These are phyloP conservation scores for Nipponacmea schrenckii DNA, from an alignment of 2,888 invertebrate genomes.

Conservation along the genomic window DNA sequence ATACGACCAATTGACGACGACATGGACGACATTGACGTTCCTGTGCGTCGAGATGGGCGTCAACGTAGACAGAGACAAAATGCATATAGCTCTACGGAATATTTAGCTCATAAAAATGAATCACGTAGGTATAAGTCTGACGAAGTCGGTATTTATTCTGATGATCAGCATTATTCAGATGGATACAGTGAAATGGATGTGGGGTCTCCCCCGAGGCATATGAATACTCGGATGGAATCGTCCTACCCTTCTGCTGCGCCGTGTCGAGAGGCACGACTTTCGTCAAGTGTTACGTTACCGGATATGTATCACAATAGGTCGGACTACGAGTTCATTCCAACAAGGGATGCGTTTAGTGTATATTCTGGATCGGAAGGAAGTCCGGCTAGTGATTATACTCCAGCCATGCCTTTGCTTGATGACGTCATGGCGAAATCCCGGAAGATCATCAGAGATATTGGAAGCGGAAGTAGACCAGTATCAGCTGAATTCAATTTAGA, in stretches of 20 bases:
- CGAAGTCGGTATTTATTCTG: slow-evolving; percentile 29
- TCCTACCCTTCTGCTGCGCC: slow-evolving; percentile 29
- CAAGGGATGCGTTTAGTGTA: slow-evolving; percentile 68
- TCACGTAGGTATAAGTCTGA: slow-evolving; percentile 45
- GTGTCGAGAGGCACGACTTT: slow-evolving; percentile 42
- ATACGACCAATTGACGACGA: slow-evolving; percentile 65
- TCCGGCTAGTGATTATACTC: slow-evolving; percentile 63
- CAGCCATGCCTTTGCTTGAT: slow-evolving; percentile 73
- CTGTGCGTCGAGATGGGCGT: not conserved
- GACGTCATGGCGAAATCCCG: slow-evolving; percentile 73
- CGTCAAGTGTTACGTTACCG: slow-evolving; percentile 55
- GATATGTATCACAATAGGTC: slow-evolving; percentile 50
- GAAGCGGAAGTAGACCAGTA: slow-evolving; percentile 58
- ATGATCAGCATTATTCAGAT: slow-evolving; percentile 16
- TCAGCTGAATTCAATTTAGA: slow-evolving; percentile 58
- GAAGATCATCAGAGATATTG: slow-evolving; percentile 66
- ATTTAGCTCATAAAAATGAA: slow-evolving; percentile 65
- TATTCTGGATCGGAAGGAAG: slow-evolving; percentile 65
- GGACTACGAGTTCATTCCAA: slow-evolving; percentile 58
- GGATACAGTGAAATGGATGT: slow-evolving; percentile 12
- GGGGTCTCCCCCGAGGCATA: slow-evolving; percentile 25
- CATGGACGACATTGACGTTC: slow-evolving; percentile 9
- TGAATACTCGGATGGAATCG: slow-evolving; percentile 27
- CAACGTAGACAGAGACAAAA: slow-evolving; percentile 9
- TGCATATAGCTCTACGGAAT: slow-evolving; percentile 63